Evolutionary conservation across 2,797 vertebrate genomes (phyloP).

Genomic region (Triplophysa bombifrons): DNA sequence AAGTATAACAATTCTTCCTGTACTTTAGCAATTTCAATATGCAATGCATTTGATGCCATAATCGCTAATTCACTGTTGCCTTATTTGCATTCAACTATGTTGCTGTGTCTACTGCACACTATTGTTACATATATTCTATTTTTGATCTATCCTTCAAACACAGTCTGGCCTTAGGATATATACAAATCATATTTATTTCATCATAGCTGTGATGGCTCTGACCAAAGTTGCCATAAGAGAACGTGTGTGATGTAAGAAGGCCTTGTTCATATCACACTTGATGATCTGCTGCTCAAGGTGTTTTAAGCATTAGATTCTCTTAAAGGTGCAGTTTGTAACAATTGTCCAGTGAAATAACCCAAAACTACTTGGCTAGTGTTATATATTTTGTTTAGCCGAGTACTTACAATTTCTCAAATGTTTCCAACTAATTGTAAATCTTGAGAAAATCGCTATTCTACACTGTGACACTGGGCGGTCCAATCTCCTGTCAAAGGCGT

Average conservation of each 20-base stretch:
- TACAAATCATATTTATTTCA: slow-evolving; percentile 12
- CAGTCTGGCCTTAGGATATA: neutral
- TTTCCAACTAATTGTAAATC: no score
- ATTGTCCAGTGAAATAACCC: no score
- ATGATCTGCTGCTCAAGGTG: slow-evolving; percentile 4
- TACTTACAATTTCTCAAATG: no score
- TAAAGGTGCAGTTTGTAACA: neutral
- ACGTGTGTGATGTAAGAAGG: neutral
- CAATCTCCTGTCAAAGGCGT: no score
- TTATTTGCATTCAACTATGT: neutral
- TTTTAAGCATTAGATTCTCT: slow-evolving; percentile 15
- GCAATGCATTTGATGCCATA: neutral
- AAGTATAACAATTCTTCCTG: no score
- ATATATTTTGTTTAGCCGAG: no score
- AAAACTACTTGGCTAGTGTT: no score
- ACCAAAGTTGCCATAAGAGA: neutral
- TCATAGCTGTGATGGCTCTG: neutral
- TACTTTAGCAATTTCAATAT: neutral
- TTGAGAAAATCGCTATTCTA: no score
- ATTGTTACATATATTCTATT: neutral
- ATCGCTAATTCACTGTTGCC: neutral
- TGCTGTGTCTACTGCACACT: neutral
- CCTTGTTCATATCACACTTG: slow-evolving; percentile 2
- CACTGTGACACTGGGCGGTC: no score
- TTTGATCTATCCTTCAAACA: neutral